Evolutionary conservation across 2,888 invertebrate species (phyloP).

Genomic region (Lasioglossum leucozonium): DNA sequence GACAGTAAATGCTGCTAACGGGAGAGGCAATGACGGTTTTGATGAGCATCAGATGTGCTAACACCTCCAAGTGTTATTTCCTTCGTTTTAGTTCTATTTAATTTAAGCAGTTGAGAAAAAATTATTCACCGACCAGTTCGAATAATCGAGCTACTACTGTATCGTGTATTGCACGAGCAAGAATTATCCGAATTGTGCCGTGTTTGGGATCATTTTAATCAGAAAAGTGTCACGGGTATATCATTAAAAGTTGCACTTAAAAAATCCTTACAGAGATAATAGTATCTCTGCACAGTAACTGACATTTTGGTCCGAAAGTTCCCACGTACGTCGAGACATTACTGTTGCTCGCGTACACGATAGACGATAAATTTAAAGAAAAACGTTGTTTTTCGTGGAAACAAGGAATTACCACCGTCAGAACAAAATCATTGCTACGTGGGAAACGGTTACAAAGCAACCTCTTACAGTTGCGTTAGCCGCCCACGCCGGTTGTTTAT

Average conservation of each 20-base stretch:
- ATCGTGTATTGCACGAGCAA: too few relatives aligned
- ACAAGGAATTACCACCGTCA: background rate
- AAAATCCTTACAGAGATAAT: background rate
- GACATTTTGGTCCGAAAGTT: background rate
- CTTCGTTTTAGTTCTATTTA: background rate
- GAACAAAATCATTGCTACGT: background rate
- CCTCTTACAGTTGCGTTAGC: constrained; percentile 1
- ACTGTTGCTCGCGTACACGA: background rate
- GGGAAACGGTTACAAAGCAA: background rate
- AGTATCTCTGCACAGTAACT: too few relatives aligned
- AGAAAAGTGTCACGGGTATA: too few relatives aligned
- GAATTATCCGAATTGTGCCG: too few relatives aligned
- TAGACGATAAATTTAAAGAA: background rate
- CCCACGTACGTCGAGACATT: background rate
- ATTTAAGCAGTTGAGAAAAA: too few relatives aligned
- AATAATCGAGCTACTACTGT: too few relatives aligned
- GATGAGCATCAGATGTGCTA: background rate
- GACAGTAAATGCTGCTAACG: background rate
- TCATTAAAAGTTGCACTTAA: too few relatives aligned
- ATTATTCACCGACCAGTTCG: too few relatives aligned
- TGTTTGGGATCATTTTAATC: too few relatives aligned
- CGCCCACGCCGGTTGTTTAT: background rate
- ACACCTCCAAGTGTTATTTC: background rate
- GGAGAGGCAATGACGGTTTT: background rate
- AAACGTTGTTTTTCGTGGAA: background rate